phyloP scores from a whole-genome alignment of 2,797 vertebrate genomes.

The Meriones psammophilus region DNA sequence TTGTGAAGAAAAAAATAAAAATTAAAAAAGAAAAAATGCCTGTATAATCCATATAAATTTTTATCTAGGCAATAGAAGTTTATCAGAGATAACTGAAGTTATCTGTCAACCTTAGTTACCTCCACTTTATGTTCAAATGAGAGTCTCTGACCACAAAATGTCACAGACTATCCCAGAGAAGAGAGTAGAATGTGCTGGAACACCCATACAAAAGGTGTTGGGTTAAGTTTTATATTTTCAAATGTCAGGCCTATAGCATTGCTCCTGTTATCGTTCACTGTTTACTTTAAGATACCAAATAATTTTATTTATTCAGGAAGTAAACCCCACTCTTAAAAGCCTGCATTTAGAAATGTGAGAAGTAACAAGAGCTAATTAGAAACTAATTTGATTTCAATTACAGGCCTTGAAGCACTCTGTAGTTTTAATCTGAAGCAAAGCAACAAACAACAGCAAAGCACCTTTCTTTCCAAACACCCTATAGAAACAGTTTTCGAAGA shows the following conservation, averaged over 20 bases:
- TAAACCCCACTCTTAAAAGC: background rate
- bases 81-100: background rate
- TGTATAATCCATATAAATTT: constrained; percentile 1
- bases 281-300: constrained; percentile 22
- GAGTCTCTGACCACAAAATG: background rate
- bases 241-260: background rate
- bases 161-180: background rate
- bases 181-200: background rate
- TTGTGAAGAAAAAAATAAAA: too few species aligned
- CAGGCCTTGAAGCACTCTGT: background rate
- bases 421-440: background rate
- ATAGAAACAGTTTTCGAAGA: background rate
- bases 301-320: constrained; percentile 11
- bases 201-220: background rate
- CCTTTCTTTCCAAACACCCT: background rate
- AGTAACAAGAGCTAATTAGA: background rate
- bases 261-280: background rate
- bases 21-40: background rate
- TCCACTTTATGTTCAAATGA: background rate
- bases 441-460: background rate
- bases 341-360: constrained; percentile 39
- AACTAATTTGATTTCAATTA: constrained; percentile 53
- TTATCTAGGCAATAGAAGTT: background rate
- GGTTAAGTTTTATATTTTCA: background rate
- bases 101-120: background rate